phyloP scores from a whole-genome alignment of 2,888 invertebrate species.

The Idaea aversata region DNA sequence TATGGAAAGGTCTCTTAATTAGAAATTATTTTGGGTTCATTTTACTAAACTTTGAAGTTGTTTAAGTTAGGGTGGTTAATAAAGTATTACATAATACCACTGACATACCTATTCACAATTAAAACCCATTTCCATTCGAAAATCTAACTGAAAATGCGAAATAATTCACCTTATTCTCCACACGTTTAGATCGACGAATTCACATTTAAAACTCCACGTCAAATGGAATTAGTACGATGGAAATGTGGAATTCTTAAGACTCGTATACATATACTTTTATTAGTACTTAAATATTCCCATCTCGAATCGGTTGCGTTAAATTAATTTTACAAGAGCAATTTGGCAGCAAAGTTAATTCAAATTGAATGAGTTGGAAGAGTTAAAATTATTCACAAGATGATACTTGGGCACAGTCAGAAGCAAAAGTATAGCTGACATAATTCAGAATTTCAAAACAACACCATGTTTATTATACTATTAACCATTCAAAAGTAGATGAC shows the following conservation, averaged over 20 bases:
- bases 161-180: background rate
- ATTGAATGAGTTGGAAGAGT: slow-evolving; percentile 1
- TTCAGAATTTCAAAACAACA: background rate
- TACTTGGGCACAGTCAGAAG: background rate
- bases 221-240: background rate
- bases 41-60: too few relatives aligned
- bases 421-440: background rate
- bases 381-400: background rate
- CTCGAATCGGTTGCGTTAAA: slow-evolving; percentile 1
- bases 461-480: too few relatives aligned
- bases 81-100: too few relatives aligned
- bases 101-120: too few relatives aligned
- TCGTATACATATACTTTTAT: background rate
- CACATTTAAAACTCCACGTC: background rate
- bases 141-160: background rate
- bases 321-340: background rate
- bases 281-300: background rate
- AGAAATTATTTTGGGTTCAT: too few relatives aligned
- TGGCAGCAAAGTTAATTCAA: background rate
- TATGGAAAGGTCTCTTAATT: too few relatives aligned
- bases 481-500: too few relatives aligned
- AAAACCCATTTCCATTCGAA: too few relatives aligned
- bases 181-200: background rate
- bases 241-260: background rate
- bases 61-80: too few relatives aligned